These are phyloP conservation scores for Paramormyrops kingsleyae DNA, from an alignment of 2,113 vertebrate species.

Conservation along the genomic window DNA sequence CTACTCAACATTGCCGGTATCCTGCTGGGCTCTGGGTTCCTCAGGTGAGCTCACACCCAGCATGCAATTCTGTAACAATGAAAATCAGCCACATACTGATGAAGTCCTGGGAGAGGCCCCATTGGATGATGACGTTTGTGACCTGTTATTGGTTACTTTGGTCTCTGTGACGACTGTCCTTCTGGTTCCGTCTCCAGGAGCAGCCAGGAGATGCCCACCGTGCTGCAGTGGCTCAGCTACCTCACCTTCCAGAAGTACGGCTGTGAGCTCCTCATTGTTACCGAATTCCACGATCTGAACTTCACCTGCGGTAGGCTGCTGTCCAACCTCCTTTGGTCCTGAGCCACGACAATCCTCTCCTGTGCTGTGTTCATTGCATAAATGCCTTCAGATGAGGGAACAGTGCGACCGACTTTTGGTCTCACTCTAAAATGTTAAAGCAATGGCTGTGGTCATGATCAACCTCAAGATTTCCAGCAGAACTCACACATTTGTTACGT, in stretches of 20 bases:
- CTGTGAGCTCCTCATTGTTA: constrained; percentile 84
- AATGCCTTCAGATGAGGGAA: background rate
- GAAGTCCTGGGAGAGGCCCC: background rate
- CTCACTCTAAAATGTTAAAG: background rate
- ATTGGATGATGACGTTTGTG: background rate
- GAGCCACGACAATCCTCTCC: background rate
- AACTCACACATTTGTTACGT: background rate
- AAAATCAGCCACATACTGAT: background rate
- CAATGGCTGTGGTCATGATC: background rate
- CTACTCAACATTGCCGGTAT: constrained; percentile 82
- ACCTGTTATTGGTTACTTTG: background rate
- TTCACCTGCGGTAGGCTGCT: constrained; percentile 85
- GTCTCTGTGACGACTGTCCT: background rate
- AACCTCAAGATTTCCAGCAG: background rate
- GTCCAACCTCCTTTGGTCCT: background rate
- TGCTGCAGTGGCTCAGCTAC: constrained; percentile 82
- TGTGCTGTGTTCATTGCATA: background rate
- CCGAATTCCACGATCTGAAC: constrained; percentile 79
- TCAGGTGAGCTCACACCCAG: constrained; percentile 64
- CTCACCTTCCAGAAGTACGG: constrained; percentile 91
- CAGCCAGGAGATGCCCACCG: constrained; percentile 73
- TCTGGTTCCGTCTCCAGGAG: constrained; percentile 59
- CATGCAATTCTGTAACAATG: background rate
- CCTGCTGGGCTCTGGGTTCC: constrained; percentile 76
- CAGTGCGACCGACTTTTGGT: background rate